phyloP scores from a whole-genome alignment of 2,888 invertebrate genomes.

The Monoplex corrugatus region DNA sequence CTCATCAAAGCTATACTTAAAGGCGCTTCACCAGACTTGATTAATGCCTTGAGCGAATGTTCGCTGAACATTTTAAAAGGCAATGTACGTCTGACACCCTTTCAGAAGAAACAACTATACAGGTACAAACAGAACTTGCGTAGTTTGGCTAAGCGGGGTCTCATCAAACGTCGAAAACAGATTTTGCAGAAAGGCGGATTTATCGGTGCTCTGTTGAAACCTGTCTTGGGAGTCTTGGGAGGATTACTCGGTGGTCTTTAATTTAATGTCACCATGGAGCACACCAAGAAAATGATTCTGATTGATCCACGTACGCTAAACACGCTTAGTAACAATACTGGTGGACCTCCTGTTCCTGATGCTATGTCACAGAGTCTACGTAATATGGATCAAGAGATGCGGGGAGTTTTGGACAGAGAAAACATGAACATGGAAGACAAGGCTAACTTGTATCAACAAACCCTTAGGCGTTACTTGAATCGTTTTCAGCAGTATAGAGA shows the following conservation, averaged over 20 bases:
- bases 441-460: neutral
- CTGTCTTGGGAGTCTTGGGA: neutral
- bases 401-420: neutral
- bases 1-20: neutral
- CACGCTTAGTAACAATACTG: neutral
- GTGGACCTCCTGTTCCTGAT: conserved; percentile 2
- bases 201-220: neutral
- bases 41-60: neutral
- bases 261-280: neutral
- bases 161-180: neutral
- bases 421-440: conserved; percentile 13
- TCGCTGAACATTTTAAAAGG: conserved; percentile 35
- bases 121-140: neutral
- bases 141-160: neutral
- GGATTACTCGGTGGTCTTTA: neutral
- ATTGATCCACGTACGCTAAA: conserved; percentile 3
- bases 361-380: neutral
- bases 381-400: neutral
- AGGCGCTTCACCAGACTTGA: neutral
- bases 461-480: neutral
- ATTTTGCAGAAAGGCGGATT: conserved; percentile 34
- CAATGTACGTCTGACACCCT: conserved; percentile 21
- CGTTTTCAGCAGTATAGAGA: neutral
- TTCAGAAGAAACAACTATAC: conserved; percentile 24
- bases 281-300: conserved; percentile 26